These are phyloP conservation scores for Tipula unca DNA, from an alignment of 2,888 invertebrate species.

Conservation along the genomic window DNA sequence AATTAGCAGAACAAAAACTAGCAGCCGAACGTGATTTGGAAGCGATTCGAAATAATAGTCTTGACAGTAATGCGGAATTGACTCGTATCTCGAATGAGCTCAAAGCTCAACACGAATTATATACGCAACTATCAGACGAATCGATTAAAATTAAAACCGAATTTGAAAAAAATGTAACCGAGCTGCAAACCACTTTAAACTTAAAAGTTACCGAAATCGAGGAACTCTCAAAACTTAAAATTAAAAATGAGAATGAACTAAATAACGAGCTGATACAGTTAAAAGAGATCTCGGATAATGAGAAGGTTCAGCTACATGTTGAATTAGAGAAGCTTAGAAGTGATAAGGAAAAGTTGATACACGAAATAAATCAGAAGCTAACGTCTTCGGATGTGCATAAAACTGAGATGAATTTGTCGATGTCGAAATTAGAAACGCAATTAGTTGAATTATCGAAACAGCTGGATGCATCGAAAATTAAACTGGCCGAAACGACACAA, in stretches of 20 bases:
- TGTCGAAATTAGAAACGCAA: conserved; percentile 20
- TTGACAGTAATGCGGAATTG: neutral
- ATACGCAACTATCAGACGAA: conserved; percentile 44
- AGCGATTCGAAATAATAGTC: neutral
- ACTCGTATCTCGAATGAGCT: neutral
- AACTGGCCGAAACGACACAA: conserved; percentile 16
- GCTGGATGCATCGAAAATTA: neutral
- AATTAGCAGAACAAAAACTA: neutral
- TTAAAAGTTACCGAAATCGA: conserved; percentile 15
- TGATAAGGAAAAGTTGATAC: conserved; percentile 21
- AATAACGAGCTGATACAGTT: conserved; percentile 24
- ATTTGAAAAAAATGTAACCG: neutral
- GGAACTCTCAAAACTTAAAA: conserved; percentile 35
- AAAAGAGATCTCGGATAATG: conserved; percentile 21
- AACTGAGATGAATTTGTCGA: conserved; percentile 21
- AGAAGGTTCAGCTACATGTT: neutral
- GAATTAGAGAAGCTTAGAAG: neutral
- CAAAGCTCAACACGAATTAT: conserved; percentile 36
- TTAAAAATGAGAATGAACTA: conserved; percentile 26
- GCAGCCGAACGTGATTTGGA: neutral
- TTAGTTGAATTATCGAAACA: conserved; percentile 21
- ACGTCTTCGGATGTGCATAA: conserved; percentile 1
- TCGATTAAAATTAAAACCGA: conserved; percentile 29
- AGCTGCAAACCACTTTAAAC: conserved; percentile 24
- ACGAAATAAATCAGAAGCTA: conserved; percentile 16